These are phyloP conservation scores for Thamnophis sirtalis DNA, from an alignment of 2,113 vertebrate genomes.

Conservation along the genomic window DNA sequence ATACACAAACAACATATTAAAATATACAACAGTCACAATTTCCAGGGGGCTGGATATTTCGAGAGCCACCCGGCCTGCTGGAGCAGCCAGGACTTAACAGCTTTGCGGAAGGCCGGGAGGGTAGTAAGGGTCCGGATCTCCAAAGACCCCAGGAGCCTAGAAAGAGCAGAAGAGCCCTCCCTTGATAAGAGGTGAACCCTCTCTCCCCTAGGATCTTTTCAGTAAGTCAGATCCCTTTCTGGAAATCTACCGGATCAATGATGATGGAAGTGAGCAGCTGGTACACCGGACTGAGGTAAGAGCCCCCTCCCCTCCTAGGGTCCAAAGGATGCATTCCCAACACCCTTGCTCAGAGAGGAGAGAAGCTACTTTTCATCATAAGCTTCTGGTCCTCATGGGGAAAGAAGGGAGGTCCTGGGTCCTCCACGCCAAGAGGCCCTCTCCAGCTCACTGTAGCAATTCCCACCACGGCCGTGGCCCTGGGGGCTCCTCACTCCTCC, in stretches of 20 bases:
- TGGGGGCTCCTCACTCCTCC: neutral
- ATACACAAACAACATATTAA: too few species aligned
- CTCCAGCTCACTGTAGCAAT: neutral
- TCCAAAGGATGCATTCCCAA: neutral
- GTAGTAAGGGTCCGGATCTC: too few species aligned
- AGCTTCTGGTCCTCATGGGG: neutral
- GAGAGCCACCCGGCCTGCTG: too few species aligned
- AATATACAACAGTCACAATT: too few species aligned
- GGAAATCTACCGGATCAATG: conserved; percentile 87
- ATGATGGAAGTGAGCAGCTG: conserved; percentile 83
- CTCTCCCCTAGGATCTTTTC: conserved; percentile 83
- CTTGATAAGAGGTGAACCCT: neutral
- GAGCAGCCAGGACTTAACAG: too few species aligned
- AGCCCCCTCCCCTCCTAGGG: too few species aligned
- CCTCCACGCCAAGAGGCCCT: neutral
- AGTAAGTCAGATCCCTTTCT: conserved; percentile 95
- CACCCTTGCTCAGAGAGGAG: neutral
- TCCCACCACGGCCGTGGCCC: neutral
- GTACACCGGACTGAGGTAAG: conserved; percentile 90
- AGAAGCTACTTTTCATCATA: neutral
- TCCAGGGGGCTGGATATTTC: too few species aligned
- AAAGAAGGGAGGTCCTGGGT: neutral
- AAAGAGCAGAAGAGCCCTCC: neutral
- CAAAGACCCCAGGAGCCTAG: neutral
- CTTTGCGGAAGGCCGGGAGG: too few species aligned